Conservation (phyloP, 2,888 invertebrate species). For the Dione juno region DNA sequence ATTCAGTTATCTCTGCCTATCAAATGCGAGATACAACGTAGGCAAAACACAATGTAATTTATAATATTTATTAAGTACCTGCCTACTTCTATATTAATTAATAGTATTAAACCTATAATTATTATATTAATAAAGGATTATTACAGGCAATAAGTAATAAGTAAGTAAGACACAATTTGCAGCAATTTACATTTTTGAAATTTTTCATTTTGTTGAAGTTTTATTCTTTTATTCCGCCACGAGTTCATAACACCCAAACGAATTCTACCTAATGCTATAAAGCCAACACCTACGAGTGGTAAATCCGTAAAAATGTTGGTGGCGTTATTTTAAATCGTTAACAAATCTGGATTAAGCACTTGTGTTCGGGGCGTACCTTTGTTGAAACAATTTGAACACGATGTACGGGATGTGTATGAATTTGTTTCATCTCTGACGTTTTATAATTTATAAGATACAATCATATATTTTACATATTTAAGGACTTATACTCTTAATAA, state of each 20-base stretch:
- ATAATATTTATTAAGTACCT: too few species aligned
- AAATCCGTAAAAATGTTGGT: slow-evolving; percentile 46
- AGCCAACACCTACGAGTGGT: slow-evolving; percentile 41
- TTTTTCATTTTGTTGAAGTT: not conserved
- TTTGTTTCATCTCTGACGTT: not conserved
- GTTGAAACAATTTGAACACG: slow-evolving; percentile 45
- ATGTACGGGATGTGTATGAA: slow-evolving; percentile 20
- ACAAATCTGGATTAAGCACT: slow-evolving; percentile 62
- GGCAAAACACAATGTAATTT: too few species aligned
- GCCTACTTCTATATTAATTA: too few species aligned
- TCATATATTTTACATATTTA: not conserved
- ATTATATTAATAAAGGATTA: too few species aligned
- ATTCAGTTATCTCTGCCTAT: too few species aligned
- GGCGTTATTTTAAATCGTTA: slow-evolving; percentile 55
- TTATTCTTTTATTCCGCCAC: not conserved
- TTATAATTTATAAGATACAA: not conserved
- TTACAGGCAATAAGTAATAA: too few species aligned
- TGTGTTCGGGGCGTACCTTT: slow-evolving; percentile 50
- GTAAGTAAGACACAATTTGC: too few species aligned
- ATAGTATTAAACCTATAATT: too few species aligned
- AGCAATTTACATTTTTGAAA: too few species aligned
- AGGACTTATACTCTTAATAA: too few species aligned
- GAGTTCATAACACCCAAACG: slow-evolving; percentile 22
- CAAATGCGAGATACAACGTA: too few species aligned
- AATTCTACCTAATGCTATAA: slow-evolving; percentile 39